Evolutionary conservation across 2,113 vertebrate species (phyloP).

Genomic region (Lepidothrix coronata): DNA sequence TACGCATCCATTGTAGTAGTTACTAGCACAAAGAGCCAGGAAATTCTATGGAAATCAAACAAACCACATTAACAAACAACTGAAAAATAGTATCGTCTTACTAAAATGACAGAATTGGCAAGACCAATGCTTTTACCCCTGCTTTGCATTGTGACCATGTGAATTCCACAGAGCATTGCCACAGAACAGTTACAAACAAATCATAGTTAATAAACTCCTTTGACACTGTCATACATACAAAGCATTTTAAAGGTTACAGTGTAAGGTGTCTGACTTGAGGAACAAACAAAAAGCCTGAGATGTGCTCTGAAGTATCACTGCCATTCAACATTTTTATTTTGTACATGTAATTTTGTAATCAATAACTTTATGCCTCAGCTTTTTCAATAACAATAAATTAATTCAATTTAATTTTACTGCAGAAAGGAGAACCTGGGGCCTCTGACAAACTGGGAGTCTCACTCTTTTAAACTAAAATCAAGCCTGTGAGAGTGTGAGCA

Average conservation of each 20-base stretch:
- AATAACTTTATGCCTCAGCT: neutral
- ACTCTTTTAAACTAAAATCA: neutral
- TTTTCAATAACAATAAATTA: neutral
- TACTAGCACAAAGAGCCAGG: conserved; percentile 90
- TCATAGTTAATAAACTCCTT: neutral
- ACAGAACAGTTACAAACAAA: neutral
- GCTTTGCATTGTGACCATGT: neutral
- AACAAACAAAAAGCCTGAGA: neutral
- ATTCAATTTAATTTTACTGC: neutral
- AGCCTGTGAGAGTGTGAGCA: neutral
- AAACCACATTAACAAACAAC: conserved; percentile 21
- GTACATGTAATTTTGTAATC: neutral
- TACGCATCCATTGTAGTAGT: conserved; percentile 89
- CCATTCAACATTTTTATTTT: neutral
- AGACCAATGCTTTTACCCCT: neutral
- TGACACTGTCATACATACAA: neutral
- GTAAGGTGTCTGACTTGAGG: neutral
- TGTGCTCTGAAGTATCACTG: neutral
- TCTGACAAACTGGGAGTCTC: neutral
- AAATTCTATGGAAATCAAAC: conserved; percentile 85
- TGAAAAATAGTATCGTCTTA: neutral
- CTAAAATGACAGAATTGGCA: neutral
- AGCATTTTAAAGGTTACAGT: neutral
- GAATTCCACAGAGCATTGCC: neutral
- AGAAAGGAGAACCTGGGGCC: neutral